Evolutionary conservation across 2,888 invertebrate genomes (phyloP).

Genomic region (Ramazzottius varieornatus): DNA sequence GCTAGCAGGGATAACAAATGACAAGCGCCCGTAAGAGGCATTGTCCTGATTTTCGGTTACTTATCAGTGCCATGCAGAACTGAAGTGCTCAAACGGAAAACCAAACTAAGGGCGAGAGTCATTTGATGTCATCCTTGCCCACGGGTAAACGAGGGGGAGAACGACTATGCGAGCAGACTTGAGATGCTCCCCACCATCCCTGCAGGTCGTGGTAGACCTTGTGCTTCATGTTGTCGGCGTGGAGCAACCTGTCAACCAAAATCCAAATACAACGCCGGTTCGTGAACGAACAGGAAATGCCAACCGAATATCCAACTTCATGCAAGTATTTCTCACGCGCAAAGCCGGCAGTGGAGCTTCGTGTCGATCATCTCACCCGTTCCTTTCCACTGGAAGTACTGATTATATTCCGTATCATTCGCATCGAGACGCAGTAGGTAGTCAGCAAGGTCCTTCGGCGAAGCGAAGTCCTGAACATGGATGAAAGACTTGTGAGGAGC

Average conservation of each 20-base stretch:
- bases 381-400: slow-evolving; percentile 77
- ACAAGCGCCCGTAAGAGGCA: no score
- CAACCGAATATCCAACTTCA: background rate
- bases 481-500: slow-evolving; percentile 75
- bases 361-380: slow-evolving; percentile 89
- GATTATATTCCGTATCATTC: slow-evolving; percentile 67
- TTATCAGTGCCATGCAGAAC: no score
- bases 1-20: no score
- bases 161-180: slow-evolving; percentile 44
- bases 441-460: slow-evolving; percentile 54
- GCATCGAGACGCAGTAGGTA: slow-evolving; percentile 57
- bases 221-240: slow-evolving; percentile 23
- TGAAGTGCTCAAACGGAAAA: no score
- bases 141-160: no score
- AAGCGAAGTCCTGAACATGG: slow-evolving; percentile 69
- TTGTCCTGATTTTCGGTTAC: no score
- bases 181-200: slow-evolving; percentile 66
- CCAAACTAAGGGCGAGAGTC: no score
- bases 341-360: slow-evolving; percentile 69
- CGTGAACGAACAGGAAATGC: background rate
- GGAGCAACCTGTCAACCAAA: slow-evolving; percentile 31
- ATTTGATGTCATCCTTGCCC: no score
- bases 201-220: slow-evolving; percentile 46
- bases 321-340: slow-evolving; percentile 35
- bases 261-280: background rate